Evolutionary conservation across 2,113 vertebrate species (phyloP).

Genomic region (Hirundichthys speculiger): DNA sequence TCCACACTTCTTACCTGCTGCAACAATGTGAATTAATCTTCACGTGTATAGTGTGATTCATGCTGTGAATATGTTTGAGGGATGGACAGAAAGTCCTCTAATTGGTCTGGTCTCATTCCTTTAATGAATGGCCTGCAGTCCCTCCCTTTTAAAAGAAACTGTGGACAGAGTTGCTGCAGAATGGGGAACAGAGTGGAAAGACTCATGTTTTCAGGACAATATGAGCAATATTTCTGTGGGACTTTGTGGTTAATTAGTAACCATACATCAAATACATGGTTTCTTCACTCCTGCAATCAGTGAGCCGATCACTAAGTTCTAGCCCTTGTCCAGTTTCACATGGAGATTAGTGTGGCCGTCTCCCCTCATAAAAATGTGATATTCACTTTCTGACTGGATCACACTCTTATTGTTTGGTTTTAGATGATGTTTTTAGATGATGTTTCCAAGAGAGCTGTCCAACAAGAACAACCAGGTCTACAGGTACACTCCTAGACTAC

Average conservation of each 20-base stretch:
- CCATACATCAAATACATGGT: constrained; percentile 56
- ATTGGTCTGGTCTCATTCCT: constrained; percentile 55
- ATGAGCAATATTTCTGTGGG: constrained; percentile 19
- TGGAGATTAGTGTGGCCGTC: constrained; percentile 11
- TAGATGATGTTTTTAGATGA: neutral
- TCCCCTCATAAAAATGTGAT: constrained; percentile 5
- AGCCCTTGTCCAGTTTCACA: constrained; percentile 14
- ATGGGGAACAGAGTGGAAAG: constrained; percentile 18
- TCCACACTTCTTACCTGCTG: neutral
- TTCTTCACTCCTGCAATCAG: constrained; percentile 47
- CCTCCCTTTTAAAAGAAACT: constrained; percentile 64
- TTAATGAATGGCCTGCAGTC: constrained; percentile 45
- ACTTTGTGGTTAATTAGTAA: constrained; percentile 63
- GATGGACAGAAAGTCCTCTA: constrained; percentile 5
- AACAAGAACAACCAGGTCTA: constrained; percentile 2
- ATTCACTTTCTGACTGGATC: neutral
- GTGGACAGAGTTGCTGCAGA: constrained; percentile 23
- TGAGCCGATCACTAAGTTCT: constrained; percentile 14
- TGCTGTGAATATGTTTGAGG: constrained; percentile 11
- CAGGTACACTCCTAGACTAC: no score
- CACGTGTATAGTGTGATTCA: constrained; percentile 4
- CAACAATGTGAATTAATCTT: neutral
- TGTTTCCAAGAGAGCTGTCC: constrained; percentile 3
- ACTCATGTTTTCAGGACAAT: constrained; percentile 14
- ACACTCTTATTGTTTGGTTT: neutral